Evolutionary conservation across 2,888 invertebrate genomes (phyloP).

Genomic region (Hermaeophaga mercurialis): DNA sequence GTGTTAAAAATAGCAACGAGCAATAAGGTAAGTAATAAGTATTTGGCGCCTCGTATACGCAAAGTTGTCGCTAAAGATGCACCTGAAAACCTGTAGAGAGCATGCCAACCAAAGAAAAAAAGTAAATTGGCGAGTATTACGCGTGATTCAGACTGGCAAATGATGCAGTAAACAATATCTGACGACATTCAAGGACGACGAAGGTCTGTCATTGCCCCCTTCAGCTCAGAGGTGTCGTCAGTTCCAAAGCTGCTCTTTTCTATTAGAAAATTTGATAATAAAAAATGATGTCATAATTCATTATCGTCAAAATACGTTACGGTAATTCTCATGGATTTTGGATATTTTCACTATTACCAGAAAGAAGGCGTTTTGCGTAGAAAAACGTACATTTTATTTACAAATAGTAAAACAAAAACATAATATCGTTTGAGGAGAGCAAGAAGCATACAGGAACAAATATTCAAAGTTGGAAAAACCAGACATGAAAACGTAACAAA

Average conservation of each 20-base stretch:
- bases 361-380: no score
- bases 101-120: slow-evolving; percentile 16
- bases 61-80: slow-evolving; percentile 8
- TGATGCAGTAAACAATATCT: slow-evolving; percentile 50
- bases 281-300: neutral
- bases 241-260: neutral
- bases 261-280: neutral
- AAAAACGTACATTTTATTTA: no score
- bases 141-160: slow-evolving; percentile 49
- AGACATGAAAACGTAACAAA: no score
- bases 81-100: slow-evolving; percentile 3
- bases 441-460: no score
- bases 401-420: no score
- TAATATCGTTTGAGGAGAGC: no score
- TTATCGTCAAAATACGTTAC: no score
- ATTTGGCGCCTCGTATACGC: slow-evolving; percentile 10
- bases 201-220: slow-evolving; percentile 52
- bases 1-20: slow-evolving; percentile 11
- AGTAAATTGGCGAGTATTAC: slow-evolving; percentile 37
- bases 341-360: no score
- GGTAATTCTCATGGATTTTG: no score
- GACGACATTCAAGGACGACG: slow-evolving; percentile 50
- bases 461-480: no score
- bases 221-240: slow-evolving; percentile 10
- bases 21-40: slow-evolving; percentile 9